Percentiles rank a stretch among this genome's conserved stretches.
phyloP scores from a whole-genome alignment of 2,888 invertebrate species.

The Rugalucina vietnamica region DNA sequence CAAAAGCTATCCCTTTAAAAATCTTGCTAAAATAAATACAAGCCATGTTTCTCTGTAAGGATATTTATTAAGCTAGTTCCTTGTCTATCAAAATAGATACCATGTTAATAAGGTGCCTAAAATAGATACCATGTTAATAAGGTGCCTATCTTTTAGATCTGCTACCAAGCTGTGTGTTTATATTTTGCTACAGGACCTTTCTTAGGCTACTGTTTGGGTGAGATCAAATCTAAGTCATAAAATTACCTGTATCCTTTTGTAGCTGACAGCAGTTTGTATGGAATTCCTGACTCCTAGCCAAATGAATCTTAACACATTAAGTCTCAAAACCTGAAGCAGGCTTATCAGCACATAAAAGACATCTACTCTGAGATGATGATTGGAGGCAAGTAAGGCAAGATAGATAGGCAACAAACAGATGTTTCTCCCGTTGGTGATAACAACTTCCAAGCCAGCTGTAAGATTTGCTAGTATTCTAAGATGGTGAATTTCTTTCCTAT shows the following conservation, averaged over 20 bases:
- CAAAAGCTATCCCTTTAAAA: too few relatives aligned
- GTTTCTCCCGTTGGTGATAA: slow-evolving; percentile 36
- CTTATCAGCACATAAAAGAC: slow-evolving; percentile 39
- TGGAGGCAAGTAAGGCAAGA: slow-evolving; percentile 18
- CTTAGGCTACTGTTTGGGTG: too few relatives aligned
- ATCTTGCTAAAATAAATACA: too few relatives aligned
- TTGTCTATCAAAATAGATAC: too few relatives aligned
- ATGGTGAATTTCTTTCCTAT: slow-evolving; percentile 8
- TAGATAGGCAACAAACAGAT: slow-evolving; percentile 37
- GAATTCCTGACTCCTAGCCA: slow-evolving; percentile 1
- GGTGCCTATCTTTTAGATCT: too few relatives aligned
- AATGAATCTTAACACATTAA: slow-evolving; percentile 41
- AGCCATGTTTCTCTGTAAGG: too few relatives aligned
- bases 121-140: too few relatives aligned
- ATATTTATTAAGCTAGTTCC: too few relatives aligned
- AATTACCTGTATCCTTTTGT: slow-evolving; percentile 44
- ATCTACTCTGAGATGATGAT: slow-evolving; percentile 20
- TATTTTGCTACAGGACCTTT: too few relatives aligned
- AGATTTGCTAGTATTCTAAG: neutral
- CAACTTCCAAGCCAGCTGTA: slow-evolving; percentile 12
- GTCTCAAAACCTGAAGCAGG: slow-evolving; percentile 27
- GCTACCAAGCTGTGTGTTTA: too few relatives aligned
- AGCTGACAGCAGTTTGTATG: slow-evolving; percentile 24
- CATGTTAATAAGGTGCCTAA: too few relatives aligned
- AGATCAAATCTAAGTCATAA: too few relatives aligned